A percentile compares a stretch with the other conserved stretches of the same genome.
Evolutionary conservation across 2,888 invertebrate genomes (phyloP).

Genomic region (Melinaea menophilus): DNA sequence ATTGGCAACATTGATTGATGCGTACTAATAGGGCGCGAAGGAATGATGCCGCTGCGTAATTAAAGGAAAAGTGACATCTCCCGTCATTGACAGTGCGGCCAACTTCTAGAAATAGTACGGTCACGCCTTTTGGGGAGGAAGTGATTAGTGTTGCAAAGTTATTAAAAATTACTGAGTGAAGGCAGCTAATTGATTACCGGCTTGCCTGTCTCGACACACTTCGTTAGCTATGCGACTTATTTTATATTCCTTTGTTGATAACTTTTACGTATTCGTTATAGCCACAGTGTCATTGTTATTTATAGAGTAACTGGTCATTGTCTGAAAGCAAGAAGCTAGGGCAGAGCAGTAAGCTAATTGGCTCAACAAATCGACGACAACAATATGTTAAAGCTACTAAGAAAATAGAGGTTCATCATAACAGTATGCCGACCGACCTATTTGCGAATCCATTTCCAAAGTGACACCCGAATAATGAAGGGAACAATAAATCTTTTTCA

Average conservation of each 20-base stretch:
- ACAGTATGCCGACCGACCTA: conserved; percentile 11
- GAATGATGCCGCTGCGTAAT: conserved; percentile 74
- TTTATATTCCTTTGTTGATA: conserved; percentile 10
- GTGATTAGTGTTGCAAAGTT: conserved; percentile 74
- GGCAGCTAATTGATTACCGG: conserved; percentile 68
- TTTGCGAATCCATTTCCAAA: conserved; percentile 30
- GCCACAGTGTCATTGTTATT: not conserved
- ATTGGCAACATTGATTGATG: conserved; percentile 79
- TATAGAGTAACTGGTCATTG: not conserved
- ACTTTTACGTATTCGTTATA: conserved; percentile 2
- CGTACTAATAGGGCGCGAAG: conserved; percentile 78
- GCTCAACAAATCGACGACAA: no score
- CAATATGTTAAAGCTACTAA: no score
- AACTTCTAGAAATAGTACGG: conserved; percentile 71
- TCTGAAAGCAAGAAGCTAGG: not conserved
- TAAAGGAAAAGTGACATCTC: conserved; percentile 76
- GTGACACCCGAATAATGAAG: conserved; percentile 62
- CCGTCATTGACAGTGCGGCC: conserved; percentile 68
- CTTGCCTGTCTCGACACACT: conserved; percentile 49
- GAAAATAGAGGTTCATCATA: not conserved
- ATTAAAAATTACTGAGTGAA: conserved; percentile 77
- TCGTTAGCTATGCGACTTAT: conserved; percentile 27
- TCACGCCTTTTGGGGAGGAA: conserved; percentile 72
- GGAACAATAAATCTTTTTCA: conserved; percentile 56
- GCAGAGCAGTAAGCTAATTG: no score